Evolutionary conservation across 2,888 invertebrate genomes (phyloP).

Genomic region (Malthinus seriepunctatus): DNA sequence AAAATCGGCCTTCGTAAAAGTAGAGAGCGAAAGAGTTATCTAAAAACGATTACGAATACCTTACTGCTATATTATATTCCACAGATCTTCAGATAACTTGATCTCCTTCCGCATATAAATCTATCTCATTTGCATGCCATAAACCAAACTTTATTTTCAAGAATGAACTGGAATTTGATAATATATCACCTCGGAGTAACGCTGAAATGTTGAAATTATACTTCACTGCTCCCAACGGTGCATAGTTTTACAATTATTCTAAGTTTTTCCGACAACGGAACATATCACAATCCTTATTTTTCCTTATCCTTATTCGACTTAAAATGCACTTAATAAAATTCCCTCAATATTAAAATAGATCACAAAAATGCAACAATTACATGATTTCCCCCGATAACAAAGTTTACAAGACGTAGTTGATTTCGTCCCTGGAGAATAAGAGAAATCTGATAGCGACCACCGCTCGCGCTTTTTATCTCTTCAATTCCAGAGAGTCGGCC

Average conservation of each 20-base stretch:
- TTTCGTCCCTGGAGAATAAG: slow-evolving; percentile 22
- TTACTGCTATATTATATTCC: slow-evolving; percentile 33
- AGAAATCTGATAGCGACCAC: slow-evolving; percentile 33
- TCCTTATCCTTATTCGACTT: not conserved
- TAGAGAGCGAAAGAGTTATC: slow-evolving; percentile 30
- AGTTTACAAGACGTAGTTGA: slow-evolving; percentile 31
- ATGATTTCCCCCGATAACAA: slow-evolving; percentile 33
- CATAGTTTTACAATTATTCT: slow-evolving; percentile 22
- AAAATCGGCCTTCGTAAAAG: slow-evolving; percentile 18
- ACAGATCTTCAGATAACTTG: slow-evolving; percentile 29
- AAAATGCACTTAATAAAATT: slow-evolving; percentile 2
- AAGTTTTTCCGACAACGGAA: slow-evolving; percentile 9
- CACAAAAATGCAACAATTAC: slow-evolving; percentile 22
- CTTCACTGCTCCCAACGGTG: slow-evolving; percentile 22
- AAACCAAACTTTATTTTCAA: slow-evolving; percentile 30
- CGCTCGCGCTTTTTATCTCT: slow-evolving; percentile 35
- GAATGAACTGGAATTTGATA: slow-evolving; percentile 26
- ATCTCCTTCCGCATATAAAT: slow-evolving; percentile 31
- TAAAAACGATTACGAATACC: slow-evolving; percentile 40
- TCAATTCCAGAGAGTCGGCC: slow-evolving; percentile 29
- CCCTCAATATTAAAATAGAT: not conserved
- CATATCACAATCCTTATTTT: slow-evolving; percentile 1
- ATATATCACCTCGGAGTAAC: slow-evolving; percentile 24
- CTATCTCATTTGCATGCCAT: slow-evolving; percentile 32
- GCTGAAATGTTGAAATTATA: slow-evolving; percentile 23